phyloP scores from a whole-genome alignment of 2,888 invertebrate species.

The Lepidochitona cinerea region DNA sequence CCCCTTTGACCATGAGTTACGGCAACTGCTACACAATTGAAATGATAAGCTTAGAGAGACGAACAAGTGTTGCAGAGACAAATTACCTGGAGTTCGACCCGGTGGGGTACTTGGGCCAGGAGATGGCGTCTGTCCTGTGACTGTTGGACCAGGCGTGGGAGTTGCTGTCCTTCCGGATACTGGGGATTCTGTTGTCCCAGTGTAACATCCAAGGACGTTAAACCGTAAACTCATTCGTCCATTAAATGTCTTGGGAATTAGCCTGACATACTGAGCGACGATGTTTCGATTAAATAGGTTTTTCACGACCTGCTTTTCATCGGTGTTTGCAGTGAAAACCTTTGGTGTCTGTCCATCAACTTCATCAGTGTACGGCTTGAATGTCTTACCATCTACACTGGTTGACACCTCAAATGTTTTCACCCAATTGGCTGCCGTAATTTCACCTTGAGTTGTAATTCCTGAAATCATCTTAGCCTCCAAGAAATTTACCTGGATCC shows the following conservation, averaged over 20 bases:
- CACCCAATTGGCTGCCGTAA: slow-evolving; percentile 33
- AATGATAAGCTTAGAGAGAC: too few species aligned
- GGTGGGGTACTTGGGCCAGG: slow-evolving; percentile 17
- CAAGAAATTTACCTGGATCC: slow-evolving; percentile 53
- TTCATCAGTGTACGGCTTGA: slow-evolving; percentile 32
- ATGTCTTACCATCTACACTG: slow-evolving; percentile 29
- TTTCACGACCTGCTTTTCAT: slow-evolving; percentile 35
- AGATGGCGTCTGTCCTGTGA: slow-evolving; percentile 13
- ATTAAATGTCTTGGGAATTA: neutral
- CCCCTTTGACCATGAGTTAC: too few species aligned
- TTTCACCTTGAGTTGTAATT: slow-evolving; percentile 32
- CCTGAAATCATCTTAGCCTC: slow-evolving; percentile 45
- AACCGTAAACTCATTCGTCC: neutral
- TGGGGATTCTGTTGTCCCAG: neutral
- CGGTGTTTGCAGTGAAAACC: slow-evolving; percentile 45
- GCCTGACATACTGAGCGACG: neutral
- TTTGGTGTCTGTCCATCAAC: slow-evolving; percentile 28
- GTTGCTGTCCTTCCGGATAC: neutral
- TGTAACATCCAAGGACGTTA: slow-evolving; percentile 10
- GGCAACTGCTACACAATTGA: too few species aligned
- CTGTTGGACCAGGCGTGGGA: neutral
- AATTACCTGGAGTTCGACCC: too few species aligned
- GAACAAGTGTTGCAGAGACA: too few species aligned
- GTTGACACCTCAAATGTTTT: slow-evolving; percentile 30
- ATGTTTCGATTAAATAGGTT: slow-evolving; percentile 3